Conservation (phyloP, 2,888 invertebrate species). For the Pheosia gnoma region DNA sequence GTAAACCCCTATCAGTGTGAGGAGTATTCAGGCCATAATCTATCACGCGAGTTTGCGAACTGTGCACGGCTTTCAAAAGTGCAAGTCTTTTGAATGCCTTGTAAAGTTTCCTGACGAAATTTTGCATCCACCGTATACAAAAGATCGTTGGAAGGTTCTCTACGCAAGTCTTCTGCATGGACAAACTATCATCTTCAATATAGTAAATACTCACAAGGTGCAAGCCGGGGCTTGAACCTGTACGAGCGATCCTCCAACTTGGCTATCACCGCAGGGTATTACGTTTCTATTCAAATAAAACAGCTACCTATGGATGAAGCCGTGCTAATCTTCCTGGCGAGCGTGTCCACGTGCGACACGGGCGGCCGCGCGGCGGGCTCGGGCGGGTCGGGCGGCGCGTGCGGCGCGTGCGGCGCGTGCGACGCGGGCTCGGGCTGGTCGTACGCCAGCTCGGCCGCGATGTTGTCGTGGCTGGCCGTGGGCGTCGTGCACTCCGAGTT, state of each 20-base stretch:
- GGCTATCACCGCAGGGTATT: too few species aligned
- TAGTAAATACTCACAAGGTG: too few species aligned
- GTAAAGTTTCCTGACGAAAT: too few species aligned
- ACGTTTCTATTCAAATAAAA: background rate
- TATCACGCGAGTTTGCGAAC: too few species aligned
- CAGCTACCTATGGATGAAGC: slow-evolving; percentile 72
- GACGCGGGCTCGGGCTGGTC: slow-evolving; percentile 48
- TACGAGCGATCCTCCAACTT: background rate
- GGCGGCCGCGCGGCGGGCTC: slow-evolving; percentile 14
- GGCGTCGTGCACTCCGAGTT: slow-evolving; percentile 83
- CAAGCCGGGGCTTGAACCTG: background rate
- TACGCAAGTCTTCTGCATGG: too few species aligned
- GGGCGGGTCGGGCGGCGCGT: slow-evolving; percentile 20
- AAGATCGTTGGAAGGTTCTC: too few species aligned
- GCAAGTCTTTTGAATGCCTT: too few species aligned
- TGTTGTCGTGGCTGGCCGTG: slow-evolving; percentile 77
- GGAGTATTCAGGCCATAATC: too few species aligned
- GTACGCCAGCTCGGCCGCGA: slow-evolving; percentile 69
- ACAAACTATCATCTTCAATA: too few species aligned
- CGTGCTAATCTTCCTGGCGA: slow-evolving; percentile 72
- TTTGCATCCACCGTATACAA: too few species aligned
- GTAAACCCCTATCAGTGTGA: too few species aligned
- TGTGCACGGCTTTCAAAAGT: too few species aligned
- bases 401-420: slow-evolving; percentile 12
- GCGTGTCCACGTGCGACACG: slow-evolving; percentile 40